phyloP scores from a whole-genome alignment of 2,113 vertebrate species.

The Panthera uncia region DNA sequence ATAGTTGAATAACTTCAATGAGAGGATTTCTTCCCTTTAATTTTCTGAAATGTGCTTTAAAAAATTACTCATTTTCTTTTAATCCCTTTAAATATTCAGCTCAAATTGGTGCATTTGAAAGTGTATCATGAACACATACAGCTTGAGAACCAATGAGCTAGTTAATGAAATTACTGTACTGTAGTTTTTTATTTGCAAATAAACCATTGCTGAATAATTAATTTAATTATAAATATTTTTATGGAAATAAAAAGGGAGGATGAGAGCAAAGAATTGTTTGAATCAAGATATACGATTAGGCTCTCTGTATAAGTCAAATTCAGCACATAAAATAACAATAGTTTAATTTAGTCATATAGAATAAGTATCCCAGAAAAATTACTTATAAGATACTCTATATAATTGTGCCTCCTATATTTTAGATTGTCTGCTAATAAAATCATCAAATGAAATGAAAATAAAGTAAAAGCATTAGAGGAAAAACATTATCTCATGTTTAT shows the following conservation, averaged over 20 bases:
- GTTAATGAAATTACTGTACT: neutral
- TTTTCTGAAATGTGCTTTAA: neutral
- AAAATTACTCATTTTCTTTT: neutral
- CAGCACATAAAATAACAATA: neutral
- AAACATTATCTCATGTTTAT: neutral
- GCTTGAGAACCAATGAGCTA: neutral
- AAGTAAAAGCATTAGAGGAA: neutral
- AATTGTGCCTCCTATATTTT: neutral
- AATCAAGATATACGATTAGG: neutral
- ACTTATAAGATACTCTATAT: neutral
- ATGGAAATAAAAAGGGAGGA: neutral
- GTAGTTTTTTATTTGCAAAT: neutral
- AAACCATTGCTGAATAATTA: neutral
- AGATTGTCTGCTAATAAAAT: neutral
- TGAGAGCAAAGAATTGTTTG: neutral
- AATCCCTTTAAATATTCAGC: neutral
- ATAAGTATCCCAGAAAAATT: neutral
- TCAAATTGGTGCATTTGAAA: slow-evolving; percentile 6
- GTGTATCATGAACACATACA: neutral
- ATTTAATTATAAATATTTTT: slow-evolving; percentile 25
- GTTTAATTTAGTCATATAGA: neutral
- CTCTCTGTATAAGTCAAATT: neutral
- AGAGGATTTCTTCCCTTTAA: neutral
- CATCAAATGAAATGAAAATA: neutral
- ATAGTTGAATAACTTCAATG: neutral